Evolutionary conservation across 2,113 vertebrate species (phyloP), one percentile per base, ranked within the genome.

Genomic region (Poeciliopsis prolifica): DNA sequence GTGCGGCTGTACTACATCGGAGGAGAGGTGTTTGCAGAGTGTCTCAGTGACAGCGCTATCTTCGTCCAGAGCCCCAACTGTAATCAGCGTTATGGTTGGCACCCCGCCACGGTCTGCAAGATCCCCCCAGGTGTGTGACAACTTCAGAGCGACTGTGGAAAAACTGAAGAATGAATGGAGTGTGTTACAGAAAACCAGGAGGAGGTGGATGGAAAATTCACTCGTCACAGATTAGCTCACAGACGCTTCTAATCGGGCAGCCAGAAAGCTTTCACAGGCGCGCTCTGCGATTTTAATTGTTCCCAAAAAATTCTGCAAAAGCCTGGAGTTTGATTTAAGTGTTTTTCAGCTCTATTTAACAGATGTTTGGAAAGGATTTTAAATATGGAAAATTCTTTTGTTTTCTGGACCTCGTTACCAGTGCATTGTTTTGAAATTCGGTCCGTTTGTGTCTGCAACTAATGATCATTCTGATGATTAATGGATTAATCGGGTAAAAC

Each of bases 21-120:
- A 11, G 98, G 98, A 4, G 98, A 99, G 86, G 98, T 99, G 84
- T 99, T 99, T 73, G 98, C 98, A 0, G 98, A 99, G 92, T 99
- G 98, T 92, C 96, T 99, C 74, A 99, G 98, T 0, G 98, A 99
- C 95, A 99, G 98, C 3, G 98, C 98, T 71, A 99, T 99, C 86
- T 99, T 99, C 67, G 98, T 99, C 81, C 98, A 99, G 94, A 99
- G 97, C 68, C 98, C 98, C 30, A 99, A 99, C 95, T 99, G 98
- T 86, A 99, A 99, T 94, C 98, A 99, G 61, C 97, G 98, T 88
- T 99, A 99, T 0, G 97, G 98, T 62, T 99, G 98, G 98, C 98
- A 99, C 86, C 98, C 98, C 0, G 98, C 98, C 72, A 99, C 98
- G 0, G 98, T 99, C 75, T 99, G 98, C 95, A 99, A 99, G 95